A percentile compares a stretch with the other conserved stretches of the same genome.
phyloP scores from a whole-genome alignment of 2,113 vertebrate genomes.

The Psittacara wagleri region DNA sequence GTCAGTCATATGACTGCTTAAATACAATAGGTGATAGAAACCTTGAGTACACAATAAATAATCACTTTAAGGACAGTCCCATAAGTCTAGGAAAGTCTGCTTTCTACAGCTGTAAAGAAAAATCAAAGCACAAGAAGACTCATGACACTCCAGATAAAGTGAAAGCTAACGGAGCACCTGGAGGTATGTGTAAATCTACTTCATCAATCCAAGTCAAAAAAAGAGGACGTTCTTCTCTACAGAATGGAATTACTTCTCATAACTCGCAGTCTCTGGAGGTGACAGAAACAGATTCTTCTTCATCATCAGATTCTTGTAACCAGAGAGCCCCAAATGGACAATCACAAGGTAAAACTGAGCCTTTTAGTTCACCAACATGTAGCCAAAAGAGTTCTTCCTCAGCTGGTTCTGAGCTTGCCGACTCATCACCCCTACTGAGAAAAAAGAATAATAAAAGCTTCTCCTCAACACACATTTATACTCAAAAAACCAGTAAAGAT shows the following conservation, averaged over 20 bases:
- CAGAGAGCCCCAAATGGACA: constrained; percentile 13
- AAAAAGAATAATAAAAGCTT: constrained; percentile 50
- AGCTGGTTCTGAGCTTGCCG: constrained; percentile 53
- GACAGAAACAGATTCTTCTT: constrained; percentile 64
- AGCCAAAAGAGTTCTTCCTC: constrained; percentile 62
- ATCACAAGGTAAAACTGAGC: constrained; percentile 33
- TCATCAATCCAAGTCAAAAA: constrained; percentile 8
- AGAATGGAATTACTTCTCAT: constrained; percentile 32
- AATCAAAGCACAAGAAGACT: constrained; percentile 62
- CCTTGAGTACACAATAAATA: constrained; percentile 60
- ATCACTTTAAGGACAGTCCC: constrained; percentile 67
- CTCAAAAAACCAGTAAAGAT: constrained; percentile 45
- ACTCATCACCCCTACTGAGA: constrained; percentile 43
- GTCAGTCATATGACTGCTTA: constrained; percentile 86
- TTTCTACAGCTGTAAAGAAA: constrained; percentile 66
- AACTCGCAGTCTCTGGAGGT: constrained; percentile 17
- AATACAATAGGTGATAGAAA: constrained; percentile 72
- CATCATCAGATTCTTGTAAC: constrained; percentile 47
- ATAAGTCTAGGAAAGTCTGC: constrained; percentile 56
- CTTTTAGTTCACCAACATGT: constrained; percentile 16
- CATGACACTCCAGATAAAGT: constrained; percentile 33
- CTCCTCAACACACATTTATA: constrained; percentile 20
- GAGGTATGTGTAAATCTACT: background rate
- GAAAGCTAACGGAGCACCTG: constrained; percentile 10
- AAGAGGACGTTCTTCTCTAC: background rate